phyloP scores from a whole-genome alignment of 2,797 vertebrate genomes.

The Rhynchonycteris naso region DNA sequence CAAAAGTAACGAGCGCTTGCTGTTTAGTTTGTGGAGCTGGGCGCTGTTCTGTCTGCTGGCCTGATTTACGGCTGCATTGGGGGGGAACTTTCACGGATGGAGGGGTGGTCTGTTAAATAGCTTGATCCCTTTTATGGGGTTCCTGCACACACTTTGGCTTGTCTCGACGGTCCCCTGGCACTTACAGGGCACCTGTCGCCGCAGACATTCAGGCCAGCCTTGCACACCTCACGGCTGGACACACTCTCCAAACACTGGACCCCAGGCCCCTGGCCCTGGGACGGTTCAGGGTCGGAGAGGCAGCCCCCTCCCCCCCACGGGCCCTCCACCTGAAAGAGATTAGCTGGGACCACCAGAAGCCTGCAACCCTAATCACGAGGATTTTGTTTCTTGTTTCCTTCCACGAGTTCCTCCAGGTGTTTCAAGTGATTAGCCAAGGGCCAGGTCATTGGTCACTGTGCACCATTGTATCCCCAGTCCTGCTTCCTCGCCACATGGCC shows the following conservation, averaged over 20 bases:
- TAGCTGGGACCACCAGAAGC: conserved; percentile 94
- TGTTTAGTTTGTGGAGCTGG: neutral
- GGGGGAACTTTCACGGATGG: too few relatives aligned
- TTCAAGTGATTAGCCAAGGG: conserved; percentile 90
- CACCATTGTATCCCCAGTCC: conserved; percentile 82
- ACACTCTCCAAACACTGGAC: conserved; percentile 82
- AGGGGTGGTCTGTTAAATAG: conserved; percentile 78
- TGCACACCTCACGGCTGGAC: conserved; percentile 82
- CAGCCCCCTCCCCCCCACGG: conserved; percentile 78
- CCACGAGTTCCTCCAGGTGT: conserved; percentile 94
- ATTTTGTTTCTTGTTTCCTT: conserved; percentile 94
- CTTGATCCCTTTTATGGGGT: conserved; percentile 82
- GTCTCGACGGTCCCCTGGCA: conserved; percentile 79
- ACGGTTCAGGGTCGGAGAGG: conserved; percentile 62
- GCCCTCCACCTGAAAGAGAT: conserved; percentile 98
- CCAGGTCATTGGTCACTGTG: conserved; percentile 79
- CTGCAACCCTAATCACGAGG: conserved; percentile 92
- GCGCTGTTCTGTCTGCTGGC: fast-evolving
- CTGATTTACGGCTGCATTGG: too few relatives aligned
- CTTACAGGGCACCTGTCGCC: conserved; percentile 81
- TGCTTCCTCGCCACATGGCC: conserved; percentile 78
- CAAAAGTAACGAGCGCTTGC: fast-evolving
- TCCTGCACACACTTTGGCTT: conserved; percentile 77
- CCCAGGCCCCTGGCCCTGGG: conserved; percentile 68
- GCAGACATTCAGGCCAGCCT: conserved; percentile 83